phyloP scores from a whole-genome alignment of 2,113 vertebrate species.

The Meleagris gallopavo region DNA sequence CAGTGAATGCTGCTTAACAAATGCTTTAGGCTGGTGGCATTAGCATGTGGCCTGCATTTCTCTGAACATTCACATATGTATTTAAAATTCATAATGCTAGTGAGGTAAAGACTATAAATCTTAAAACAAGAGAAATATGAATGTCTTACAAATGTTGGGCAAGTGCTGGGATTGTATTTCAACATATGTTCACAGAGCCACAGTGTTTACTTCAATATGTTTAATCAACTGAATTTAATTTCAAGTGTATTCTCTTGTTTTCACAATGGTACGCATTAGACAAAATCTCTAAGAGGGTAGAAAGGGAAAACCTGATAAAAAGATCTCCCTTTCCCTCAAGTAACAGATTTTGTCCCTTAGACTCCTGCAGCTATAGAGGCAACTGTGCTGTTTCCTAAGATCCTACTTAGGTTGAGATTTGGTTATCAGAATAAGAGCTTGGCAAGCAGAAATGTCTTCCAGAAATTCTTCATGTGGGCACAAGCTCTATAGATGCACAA shows the following conservation, averaged over 20 bases:
- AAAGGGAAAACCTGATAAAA: not conserved
- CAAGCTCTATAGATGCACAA: not conserved
- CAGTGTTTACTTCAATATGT: not conserved
- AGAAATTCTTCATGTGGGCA: not conserved
- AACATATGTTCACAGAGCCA: not conserved
- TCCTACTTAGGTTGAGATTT: not conserved
- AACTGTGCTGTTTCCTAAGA: not conserved
- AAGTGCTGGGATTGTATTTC: not conserved
- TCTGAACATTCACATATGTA: not conserved
- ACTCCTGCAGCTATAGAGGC: not conserved
- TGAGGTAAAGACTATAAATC: not conserved
- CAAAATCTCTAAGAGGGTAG: not conserved
- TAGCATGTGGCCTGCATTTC: not conserved
- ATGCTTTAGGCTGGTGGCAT: not conserved
- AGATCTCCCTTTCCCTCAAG: not conserved
- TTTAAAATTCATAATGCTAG: not conserved
- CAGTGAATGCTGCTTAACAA: constrained; percentile 24
- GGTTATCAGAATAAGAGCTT: not conserved
- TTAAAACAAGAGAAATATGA: not conserved
- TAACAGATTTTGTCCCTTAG: not conserved
- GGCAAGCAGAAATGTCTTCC: not conserved
- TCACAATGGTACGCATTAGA: not conserved
- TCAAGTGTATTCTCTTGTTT: not conserved
- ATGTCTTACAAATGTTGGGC: not conserved
- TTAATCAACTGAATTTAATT: not conserved